phyloP scores from a whole-genome alignment of 2,888 invertebrate genomes.

The Limnephilus lunatus region DNA sequence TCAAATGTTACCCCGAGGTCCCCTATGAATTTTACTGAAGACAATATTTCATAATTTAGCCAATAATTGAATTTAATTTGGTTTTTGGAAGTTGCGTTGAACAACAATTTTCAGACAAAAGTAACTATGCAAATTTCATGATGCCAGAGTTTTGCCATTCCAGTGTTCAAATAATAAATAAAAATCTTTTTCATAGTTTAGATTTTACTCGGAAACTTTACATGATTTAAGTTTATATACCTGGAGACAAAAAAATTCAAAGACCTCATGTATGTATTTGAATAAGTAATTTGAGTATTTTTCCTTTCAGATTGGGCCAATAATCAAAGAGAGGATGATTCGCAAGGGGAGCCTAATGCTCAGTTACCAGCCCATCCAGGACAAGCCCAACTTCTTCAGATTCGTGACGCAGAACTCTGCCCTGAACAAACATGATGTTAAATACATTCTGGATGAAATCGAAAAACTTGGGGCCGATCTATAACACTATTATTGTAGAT shows the following conservation, averaged over 20 bases:
- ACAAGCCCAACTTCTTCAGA: slow-evolving; percentile 82
- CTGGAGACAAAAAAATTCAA: too few species aligned
- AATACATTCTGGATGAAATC: slow-evolving; percentile 80
- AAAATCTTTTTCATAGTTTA: too few species aligned
- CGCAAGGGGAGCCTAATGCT: slow-evolving; percentile 81
- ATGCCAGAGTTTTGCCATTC: neutral
- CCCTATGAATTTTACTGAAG: too few species aligned
- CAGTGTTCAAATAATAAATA: too few species aligned
- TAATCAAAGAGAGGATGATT: slow-evolving; percentile 82
- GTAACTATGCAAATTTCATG: neutral
- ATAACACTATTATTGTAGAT: slow-evolving; percentile 59
- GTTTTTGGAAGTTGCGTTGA: neutral
- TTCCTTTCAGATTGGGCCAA: slow-evolving; percentile 70
- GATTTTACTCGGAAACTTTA: too few species aligned
- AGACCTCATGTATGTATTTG: too few species aligned
- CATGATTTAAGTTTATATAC: neutral
- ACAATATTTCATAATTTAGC: too few species aligned
- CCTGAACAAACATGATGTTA: slow-evolving; percentile 77
- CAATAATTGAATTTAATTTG: too few species aligned
- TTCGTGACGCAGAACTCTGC: slow-evolving; percentile 81
- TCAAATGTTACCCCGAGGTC: too few species aligned
- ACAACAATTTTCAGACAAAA: too few species aligned
- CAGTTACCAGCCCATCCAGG: slow-evolving; percentile 81
- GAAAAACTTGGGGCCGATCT: slow-evolving; percentile 75
- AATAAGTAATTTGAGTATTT: neutral